A percentile compares a stretch with the other conserved stretches of the same genome.
phyloP scores from a whole-genome alignment of 2,113 vertebrate genomes.

The Channa argus region DNA sequence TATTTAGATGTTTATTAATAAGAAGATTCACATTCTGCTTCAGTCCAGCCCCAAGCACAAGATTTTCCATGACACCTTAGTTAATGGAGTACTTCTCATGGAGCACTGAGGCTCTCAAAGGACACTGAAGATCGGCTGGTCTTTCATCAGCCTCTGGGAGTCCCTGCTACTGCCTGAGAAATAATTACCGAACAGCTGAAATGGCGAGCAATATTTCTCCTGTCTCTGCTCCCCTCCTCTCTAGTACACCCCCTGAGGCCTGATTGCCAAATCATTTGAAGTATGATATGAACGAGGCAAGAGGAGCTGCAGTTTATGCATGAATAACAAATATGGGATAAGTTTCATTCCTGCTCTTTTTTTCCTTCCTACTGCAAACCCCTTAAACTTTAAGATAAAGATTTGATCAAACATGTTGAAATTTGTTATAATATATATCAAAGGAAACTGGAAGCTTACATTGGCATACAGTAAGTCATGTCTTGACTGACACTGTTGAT shows the following conservation, averaged over 20 bases:
- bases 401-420: slow-evolving; percentile 49
- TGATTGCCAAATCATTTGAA: slow-evolving; percentile 80
- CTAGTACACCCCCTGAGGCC: slow-evolving; percentile 55
- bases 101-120: slow-evolving; percentile 43
- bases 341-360: slow-evolving; percentile 43
- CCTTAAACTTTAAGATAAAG: slow-evolving; percentile 39
- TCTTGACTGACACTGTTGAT: slow-evolving; percentile 28
- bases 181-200: slow-evolving; percentile 77
- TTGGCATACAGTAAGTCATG: slow-evolving; percentile 5
- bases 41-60: slow-evolving; percentile 37
- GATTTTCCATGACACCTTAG: slow-evolving; percentile 64
- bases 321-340: slow-evolving; percentile 73
- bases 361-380: background rate
- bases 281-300: slow-evolving; percentile 74
- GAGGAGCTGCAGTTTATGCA: slow-evolving; percentile 63
- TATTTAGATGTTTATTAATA: background rate
- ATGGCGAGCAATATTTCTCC: slow-evolving; percentile 69
- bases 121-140: slow-evolving; percentile 61
- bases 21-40: slow-evolving; percentile 14
- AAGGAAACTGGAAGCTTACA: slow-evolving; percentile 12
- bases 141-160: slow-evolving; percentile 74
- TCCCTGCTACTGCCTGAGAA: slow-evolving; percentile 64
- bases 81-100: slow-evolving; percentile 63
- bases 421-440: slow-evolving; percentile 50
- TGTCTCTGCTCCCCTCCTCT: slow-evolving; percentile 35